phyloP scores from a whole-genome alignment of 2,113 vertebrate species.

The Baryphthengus martii region DNA sequence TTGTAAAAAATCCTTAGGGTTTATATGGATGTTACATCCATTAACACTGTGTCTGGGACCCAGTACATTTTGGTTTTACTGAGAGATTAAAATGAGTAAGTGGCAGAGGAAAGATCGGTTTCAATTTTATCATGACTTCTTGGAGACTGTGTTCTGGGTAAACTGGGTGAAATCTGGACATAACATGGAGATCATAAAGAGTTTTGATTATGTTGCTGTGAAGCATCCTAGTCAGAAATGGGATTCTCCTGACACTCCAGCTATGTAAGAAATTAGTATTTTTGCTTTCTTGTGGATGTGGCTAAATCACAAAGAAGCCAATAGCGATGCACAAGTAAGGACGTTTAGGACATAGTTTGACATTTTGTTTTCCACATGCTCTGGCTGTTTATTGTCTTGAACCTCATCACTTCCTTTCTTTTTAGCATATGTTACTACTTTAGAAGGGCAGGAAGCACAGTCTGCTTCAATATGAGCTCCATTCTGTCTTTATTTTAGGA shows the following conservation, averaged over 20 bases:
- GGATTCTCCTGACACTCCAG: not conserved
- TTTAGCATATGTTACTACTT: not conserved
- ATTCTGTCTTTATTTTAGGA: slow-evolving; percentile 21
- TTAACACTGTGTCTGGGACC: not conserved
- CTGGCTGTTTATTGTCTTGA: slow-evolving; percentile 6
- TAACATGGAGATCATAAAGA: not conserved
- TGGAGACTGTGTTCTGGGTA: not conserved
- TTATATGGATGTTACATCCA: not conserved
- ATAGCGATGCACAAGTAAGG: not conserved
- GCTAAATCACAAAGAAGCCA: not conserved
- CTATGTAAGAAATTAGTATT: not conserved
- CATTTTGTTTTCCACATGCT: slow-evolving; percentile 31
- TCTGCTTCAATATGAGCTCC: not conserved
- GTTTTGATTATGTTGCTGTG: not conserved
- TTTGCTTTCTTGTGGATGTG: not conserved
- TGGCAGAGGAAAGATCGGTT: not conserved
- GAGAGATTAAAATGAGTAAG: not conserved
- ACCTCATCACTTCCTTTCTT: not conserved
- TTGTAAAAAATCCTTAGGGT: not conserved
- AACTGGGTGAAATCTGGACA: not conserved
- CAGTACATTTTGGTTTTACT: not conserved
- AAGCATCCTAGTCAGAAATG: not conserved
- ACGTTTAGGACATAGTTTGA: not conserved
- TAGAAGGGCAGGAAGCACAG: slow-evolving; percentile 11
- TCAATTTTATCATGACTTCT: not conserved